Base-by-base conservation (phyloP, 2,888 invertebrate genomes). In the Euproctis similis region DNA sequence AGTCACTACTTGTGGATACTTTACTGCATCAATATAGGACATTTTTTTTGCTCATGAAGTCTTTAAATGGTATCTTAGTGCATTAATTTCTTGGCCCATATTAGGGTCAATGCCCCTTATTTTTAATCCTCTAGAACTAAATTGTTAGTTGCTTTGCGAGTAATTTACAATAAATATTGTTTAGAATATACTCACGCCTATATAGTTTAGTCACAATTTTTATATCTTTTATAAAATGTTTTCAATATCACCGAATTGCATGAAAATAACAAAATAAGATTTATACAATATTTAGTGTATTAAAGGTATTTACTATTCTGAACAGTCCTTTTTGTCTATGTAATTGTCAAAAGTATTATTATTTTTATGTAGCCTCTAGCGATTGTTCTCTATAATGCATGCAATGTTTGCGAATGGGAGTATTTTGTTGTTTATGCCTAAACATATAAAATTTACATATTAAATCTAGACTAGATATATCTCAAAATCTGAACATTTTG, bases 91-190 rank as follows among this genome's bases (percentile, higher is more conserved):
- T 52, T 59, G 63, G 59, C 56, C 59, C 48, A 39, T 43, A 54
- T 59, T 42, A 44, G 50, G 71, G 72, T 73, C 70, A 68, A 58
- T 73, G 70, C 58, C 66, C 71, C 53, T 55, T 46, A 23, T 26
- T 28, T 47, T 17, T 20, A 30, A 28, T 24, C 10, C 26, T 26
- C 12, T 47, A 37, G 31, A 12, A n/a, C 12, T n/a, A 19, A 27
- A 43, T 20, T 34, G 12, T 30, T 22, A 32, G 39, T 41, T 39
- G 49, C 51, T 41, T 2, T 37, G 51, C 49, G 49, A 44, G 27
- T 30, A 40, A 28, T 34, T 35, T 21, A 26, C 36, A 36, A 34
- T 41, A 34, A 32, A 34, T 30, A 35, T 22, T 25, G 32, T n/a
- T n/a, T n/a, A n/a, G n/a, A n/a, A n/a, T n/a, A n/a, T n/a, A n/a